Evolutionary conservation across 2,888 invertebrate genomes (phyloP), one percentile per base, ranked within the genome.

Genomic region (Thereva unica): DNA sequence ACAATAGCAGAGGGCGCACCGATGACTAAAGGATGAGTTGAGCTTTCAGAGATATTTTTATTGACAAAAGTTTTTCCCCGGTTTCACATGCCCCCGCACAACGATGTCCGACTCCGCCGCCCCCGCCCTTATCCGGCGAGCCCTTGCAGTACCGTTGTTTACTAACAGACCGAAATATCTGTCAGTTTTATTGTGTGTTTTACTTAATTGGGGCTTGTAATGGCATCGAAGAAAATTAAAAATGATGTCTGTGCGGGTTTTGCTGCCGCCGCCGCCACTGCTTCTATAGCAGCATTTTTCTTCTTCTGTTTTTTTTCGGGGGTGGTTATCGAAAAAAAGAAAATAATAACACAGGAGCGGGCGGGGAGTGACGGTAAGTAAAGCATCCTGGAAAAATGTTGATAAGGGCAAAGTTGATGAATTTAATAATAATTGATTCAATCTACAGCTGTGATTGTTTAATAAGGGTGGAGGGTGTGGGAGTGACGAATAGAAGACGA

Each of bases 161-260:
- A 59, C 49, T 47, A 49, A 59, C 59, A 49, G 49, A 59, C 49
- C 59, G 59, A 49, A 59, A 49, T 59, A 59, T 59, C 49, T 59
- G 59, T 59, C 59, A 49, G 49, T 40, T 61, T 61, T 61, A 61
- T 61, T 61, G 61, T 61, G 61, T 61, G 50, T 61, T 61, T 61
- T 50, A 61, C 41, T 61, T 61, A 61, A 61, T 61, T 61, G 50
- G 50, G 50, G 41, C 50, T 38, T 50, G 50, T 61, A 61, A 61
- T 61, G 61, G 50, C 40, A 12, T 38, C 41, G 6, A 41, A 42
- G 61, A 40, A 61, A 61, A 61, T 61, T 61, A 50, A 61, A 50
- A 61, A 61, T 40, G 50, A 50, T 50, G 50, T 50, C 12, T 50
- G 35, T 35, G 42, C 42, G 42, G 42, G 42, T 2, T 42, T 2